Percentiles rank a stretch among this genome's conserved stretches.
phyloP scores from a whole-genome alignment of 2,888 invertebrate species.

The Eledona agricola region DNA sequence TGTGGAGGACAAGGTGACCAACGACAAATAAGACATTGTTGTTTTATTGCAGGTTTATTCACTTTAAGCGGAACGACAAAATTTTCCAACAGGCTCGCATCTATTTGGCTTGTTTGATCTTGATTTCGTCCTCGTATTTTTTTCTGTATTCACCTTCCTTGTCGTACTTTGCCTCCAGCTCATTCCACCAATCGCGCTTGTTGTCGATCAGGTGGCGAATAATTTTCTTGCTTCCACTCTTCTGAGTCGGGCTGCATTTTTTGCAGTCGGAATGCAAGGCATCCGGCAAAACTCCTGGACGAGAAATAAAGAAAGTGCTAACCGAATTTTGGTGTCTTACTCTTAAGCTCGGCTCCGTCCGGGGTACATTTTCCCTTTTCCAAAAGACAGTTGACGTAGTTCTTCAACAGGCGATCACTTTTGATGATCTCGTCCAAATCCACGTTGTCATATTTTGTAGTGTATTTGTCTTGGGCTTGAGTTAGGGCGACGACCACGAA shows the following conservation, averaged over 20 bases:
- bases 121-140: constrained; percentile 68
- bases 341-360: constrained; percentile 68
- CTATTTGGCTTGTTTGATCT: constrained; percentile 1
- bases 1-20: constrained; percentile 11
- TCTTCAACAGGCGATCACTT: constrained; percentile 69
- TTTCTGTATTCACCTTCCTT: constrained; percentile 71
- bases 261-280: constrained; percentile 73
- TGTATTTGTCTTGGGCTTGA: constrained; percentile 37
- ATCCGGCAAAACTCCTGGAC: constrained; percentile 72
- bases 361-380: constrained; percentile 70
- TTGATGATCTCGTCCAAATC: constrained; percentile 71
- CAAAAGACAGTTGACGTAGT: constrained; percentile 71
- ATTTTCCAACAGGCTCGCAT: too few species aligned
- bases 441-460: constrained; percentile 68
- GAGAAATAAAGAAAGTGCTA: too few species aligned
- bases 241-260: constrained; percentile 75
- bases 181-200: constrained; percentile 71
- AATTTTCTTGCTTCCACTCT: constrained; percentile 70
- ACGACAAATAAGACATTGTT: constrained; percentile 6
- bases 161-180: constrained; percentile 75
- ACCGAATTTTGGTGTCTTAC: too few species aligned
- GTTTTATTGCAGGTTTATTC: constrained; percentile 12
- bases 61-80: constrained; percentile 7
- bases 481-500: background rate
- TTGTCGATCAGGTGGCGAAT: constrained; percentile 73